Evolutionary conservation across 1,140 invertebrate genomes (phyloP).

Genomic region (Wasmannia auropunctata): DNA sequence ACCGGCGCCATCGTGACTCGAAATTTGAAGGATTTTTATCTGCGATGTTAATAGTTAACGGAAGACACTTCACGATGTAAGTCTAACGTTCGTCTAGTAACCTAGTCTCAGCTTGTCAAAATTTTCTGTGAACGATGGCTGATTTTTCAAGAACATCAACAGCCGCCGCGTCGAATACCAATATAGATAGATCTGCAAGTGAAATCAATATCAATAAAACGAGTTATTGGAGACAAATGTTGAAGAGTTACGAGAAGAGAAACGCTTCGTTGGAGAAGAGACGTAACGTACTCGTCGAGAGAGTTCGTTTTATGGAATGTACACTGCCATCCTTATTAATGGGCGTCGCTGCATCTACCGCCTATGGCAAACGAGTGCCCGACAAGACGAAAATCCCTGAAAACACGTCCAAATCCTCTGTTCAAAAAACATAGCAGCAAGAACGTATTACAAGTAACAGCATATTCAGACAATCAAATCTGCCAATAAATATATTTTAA

Average conservation of each 20-base stretch:
- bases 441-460: not conserved
- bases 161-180: not conserved
- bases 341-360: constrained; percentile 48
- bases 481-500: not conserved
- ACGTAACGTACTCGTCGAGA: constrained; percentile 70
- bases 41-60: constrained; percentile 18
- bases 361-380: not conserved
- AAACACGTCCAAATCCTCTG: not conserved
- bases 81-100: not conserved
- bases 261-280: constrained; percentile 74
- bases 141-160: not conserved
- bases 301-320: constrained; percentile 76
- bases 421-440: not conserved
- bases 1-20: not conserved
- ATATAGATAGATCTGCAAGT: not conserved
- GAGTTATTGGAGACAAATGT: constrained; percentile 74
- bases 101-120: constrained; percentile 21
- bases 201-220: not conserved
- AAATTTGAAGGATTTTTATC: constrained; percentile 17
- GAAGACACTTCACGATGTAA: constrained; percentile 3
- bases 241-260: constrained; percentile 74
- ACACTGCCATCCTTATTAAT: constrained; percentile 75
- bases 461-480: not conserved
- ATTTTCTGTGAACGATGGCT: constrained; percentile 25
- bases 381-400: not conserved